A percentile compares a stretch with the other conserved stretches of the same genome.
These are phyloP conservation scores for Peucedramus taeniatus DNA, from an alignment of 2,113 vertebrate genomes.

Conservation along the genomic window DNA sequence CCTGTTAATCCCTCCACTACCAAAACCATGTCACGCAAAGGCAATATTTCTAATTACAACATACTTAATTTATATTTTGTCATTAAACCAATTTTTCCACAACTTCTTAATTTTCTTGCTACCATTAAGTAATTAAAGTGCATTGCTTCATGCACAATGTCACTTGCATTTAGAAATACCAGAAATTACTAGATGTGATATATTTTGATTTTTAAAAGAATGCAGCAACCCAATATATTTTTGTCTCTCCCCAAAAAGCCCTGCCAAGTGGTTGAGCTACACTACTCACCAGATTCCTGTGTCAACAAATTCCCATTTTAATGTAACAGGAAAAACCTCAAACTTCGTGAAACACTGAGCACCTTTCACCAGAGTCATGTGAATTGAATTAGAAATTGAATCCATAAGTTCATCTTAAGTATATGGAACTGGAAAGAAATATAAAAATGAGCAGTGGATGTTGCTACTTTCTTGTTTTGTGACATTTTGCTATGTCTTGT, in stretches of 20 bases:
- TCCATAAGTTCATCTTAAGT: neutral
- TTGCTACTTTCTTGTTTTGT: no score
- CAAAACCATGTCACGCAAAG: fast-evolving
- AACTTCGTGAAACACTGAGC: neutral
- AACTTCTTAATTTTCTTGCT: neutral
- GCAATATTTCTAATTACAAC: neutral
- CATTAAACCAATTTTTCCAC: neutral
- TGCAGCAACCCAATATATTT: neutral
- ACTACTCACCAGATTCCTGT: neutral
- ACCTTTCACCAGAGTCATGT: neutral
- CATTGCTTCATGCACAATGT: neutral
- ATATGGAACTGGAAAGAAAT: neutral
- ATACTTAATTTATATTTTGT: neutral
- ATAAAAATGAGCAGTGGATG: neutral
- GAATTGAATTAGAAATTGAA: neutral
- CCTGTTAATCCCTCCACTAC: neutral
- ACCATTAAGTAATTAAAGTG: neutral
- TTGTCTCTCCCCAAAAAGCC: neutral
- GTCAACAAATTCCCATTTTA: neutral
- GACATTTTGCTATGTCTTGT: no score
- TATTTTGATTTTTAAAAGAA: neutral
- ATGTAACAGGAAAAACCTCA: neutral
- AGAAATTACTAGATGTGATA: neutral
- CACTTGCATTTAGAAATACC: neutral
- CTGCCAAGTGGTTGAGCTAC: neutral